Conservation (phyloP, 30 jellyfish, hydroid and myxozoan species). For the Hydractinia echinata region DNA sequence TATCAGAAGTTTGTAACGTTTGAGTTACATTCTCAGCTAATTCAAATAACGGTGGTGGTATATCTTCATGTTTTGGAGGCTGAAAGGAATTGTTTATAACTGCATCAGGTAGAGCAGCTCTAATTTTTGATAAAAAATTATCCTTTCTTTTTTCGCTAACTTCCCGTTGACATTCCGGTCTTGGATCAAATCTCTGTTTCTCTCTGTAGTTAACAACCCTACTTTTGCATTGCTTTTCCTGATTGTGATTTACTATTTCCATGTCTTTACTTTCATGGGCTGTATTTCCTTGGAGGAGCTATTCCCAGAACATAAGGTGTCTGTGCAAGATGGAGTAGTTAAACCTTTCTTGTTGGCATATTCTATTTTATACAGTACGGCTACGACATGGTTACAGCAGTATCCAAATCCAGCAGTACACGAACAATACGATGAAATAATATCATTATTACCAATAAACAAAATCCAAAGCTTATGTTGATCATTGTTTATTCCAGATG, state of each 20-base stretch:
- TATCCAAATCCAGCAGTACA: too few species aligned
- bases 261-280: constrained; percentile 9
- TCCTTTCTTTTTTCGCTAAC: not conserved
- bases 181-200: not conserved
- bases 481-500: too few species aligned
- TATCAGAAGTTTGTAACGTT: too few species aligned
- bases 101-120: not conserved
- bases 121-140: too few species aligned
- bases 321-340: not conserved
- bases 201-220: constrained; percentile 4
- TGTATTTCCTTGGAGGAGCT: constrained; percentile 1
- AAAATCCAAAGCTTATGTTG: too few species aligned
- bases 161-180: constrained; percentile 7
- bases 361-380: not conserved
- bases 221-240: too few species aligned
- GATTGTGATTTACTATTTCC: not conserved
- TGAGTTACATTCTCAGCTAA: too few species aligned
- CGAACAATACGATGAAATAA: too few species aligned
- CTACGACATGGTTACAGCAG: too few species aligned
- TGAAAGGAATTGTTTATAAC: not conserved
- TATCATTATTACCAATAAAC: too few species aligned
- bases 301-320: not conserved
- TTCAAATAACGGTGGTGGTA: constrained; percentile 4
- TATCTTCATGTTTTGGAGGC: constrained; percentile 9
- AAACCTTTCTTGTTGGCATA: constrained; percentile 1